These are phyloP conservation scores for Uloborus diversus DNA, from an alignment of 1,140 invertebrate genomes.

Conservation along the genomic window DNA sequence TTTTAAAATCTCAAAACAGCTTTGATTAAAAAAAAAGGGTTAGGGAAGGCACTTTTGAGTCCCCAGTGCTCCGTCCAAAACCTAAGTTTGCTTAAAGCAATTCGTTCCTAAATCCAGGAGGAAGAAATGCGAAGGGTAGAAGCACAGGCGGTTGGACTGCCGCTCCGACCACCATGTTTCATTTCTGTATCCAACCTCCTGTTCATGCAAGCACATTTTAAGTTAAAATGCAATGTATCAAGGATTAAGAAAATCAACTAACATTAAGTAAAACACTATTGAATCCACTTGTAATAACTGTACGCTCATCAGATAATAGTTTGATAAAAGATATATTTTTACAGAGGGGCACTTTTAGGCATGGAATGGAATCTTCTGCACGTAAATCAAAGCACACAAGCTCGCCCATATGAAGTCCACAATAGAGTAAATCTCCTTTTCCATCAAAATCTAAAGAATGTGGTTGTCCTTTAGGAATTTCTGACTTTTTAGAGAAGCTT, in stretches of 20 bases:
- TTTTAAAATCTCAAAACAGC: no score
- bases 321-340: conserved; percentile 40
- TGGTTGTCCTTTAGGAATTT: conserved; percentile 27
- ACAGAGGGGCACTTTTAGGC: conserved; percentile 13
- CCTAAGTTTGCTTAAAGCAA: no score
- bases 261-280: conserved; percentile 35
- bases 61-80: no score
- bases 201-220: no score
- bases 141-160: no score
- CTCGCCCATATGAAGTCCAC: conserved; percentile 25
- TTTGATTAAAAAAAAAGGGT: no score
- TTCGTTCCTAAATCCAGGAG: no score
- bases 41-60: no score
- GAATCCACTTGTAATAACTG: conserved; percentile 34
- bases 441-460: conserved; percentile 37
- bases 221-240: no score
- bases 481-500: conserved; percentile 24
- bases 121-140: no score
- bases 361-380: background rate
- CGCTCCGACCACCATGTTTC: no score
- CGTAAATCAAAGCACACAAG: conserved; percentile 36
- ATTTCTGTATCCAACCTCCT: no score
- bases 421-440: conserved; percentile 20
- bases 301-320: conserved; percentile 25
- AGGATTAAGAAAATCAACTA: conserved; percentile 15